Conservation (phyloP, 2,888 invertebrate species). For the Stenodema calcarata region DNA sequence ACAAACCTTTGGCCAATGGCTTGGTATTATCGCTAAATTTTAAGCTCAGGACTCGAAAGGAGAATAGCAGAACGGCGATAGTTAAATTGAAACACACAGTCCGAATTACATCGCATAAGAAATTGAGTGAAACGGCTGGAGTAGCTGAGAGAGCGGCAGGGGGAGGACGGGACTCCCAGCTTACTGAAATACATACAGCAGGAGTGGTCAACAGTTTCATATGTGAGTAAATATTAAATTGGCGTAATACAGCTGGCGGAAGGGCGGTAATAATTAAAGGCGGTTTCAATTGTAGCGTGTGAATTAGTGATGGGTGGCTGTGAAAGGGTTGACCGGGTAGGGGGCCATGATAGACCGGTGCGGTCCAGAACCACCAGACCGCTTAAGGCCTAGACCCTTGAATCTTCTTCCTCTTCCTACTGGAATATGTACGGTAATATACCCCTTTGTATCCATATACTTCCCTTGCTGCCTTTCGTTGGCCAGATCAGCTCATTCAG, state of each 20-base stretch:
- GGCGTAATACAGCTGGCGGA: slow-evolving; percentile 52
- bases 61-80: not conserved
- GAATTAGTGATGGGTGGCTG: slow-evolving; percentile 49
- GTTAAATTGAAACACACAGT: not conserved
- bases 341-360: slow-evolving; percentile 52
- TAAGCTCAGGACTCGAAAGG: not conserved
- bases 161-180: not conserved
- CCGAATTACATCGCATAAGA: not conserved
- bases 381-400: slow-evolving; percentile 38
- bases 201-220: slow-evolving; percentile 54
- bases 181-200: slow-evolving; percentile 51
- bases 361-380: slow-evolving; percentile 47
- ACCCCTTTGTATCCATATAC: not conserved
- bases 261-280: slow-evolving; percentile 54
- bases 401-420: slow-evolving; percentile 44
- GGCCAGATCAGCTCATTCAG: slow-evolving; percentile 5
- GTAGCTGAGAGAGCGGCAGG: not conserved
- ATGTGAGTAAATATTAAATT: slow-evolving; percentile 55
- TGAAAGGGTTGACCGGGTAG: not conserved
- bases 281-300: slow-evolving; percentile 54
- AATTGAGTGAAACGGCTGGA: not conserved
- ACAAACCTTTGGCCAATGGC: no score
- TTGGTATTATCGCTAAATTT: no score
- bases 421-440: slow-evolving; percentile 43
- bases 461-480: not conserved